phyloP scores from a whole-genome alignment of 2,797 vertebrate species.

The Sciurus carolinensis region DNA sequence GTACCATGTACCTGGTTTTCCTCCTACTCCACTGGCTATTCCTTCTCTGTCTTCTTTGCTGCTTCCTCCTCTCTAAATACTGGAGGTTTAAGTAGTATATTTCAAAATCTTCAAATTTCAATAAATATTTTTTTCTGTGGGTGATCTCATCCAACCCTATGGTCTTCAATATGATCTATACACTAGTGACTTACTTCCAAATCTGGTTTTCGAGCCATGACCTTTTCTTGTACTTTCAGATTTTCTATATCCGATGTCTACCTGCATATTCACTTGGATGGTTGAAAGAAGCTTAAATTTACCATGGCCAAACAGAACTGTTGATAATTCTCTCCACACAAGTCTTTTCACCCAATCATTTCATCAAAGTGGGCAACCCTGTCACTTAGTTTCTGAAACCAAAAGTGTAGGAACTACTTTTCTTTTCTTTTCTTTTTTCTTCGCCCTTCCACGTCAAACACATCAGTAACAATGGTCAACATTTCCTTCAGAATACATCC shows the following conservation, averaged over 20 bases:
- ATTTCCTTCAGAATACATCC: not conserved
- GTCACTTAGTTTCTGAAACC: not conserved
- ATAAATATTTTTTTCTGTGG: not conserved
- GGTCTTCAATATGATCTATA: not conserved
- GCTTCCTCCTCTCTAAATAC: not conserved
- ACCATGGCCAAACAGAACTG: not conserved
- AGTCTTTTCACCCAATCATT: not conserved
- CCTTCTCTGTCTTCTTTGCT: not conserved
- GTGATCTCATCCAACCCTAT: not conserved
- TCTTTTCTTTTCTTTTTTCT: constrained; percentile 34
- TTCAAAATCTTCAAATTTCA: not conserved
- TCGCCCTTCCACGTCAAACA: not conserved
- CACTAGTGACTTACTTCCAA: not conserved
- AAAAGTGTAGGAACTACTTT: not conserved
- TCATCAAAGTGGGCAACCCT: not conserved
- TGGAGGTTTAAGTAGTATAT: not conserved
- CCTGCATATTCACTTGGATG: not conserved
- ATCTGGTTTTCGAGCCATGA: not conserved
- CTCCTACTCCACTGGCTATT: not conserved
- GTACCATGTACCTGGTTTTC: not conserved
- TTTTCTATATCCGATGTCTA: not conserved
- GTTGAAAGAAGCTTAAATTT: not conserved
- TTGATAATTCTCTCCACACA: not conserved
- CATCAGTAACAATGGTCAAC: not conserved
- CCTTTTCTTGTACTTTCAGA: constrained; percentile 26